phyloP scores from a whole-genome alignment of 1,140 invertebrate species.

The Zaprionus vittiger region DNA sequence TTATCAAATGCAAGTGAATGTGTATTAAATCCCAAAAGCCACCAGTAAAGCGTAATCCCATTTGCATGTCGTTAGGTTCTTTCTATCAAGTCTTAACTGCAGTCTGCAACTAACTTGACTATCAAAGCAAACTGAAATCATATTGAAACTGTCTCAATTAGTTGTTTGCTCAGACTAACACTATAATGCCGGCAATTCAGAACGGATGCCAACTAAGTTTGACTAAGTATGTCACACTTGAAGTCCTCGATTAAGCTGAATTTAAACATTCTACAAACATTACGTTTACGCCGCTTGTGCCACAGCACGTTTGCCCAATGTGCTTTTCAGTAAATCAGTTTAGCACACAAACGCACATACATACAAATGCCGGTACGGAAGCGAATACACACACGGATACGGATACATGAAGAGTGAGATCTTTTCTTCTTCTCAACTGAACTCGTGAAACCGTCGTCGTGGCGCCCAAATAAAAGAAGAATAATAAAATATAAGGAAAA shows the following conservation, averaged over 20 bases:
- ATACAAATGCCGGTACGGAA: not conserved
- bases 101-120: not conserved
- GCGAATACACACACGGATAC: not conserved
- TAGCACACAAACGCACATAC: constrained; percentile 4
- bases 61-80: not conserved
- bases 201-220: constrained; percentile 1
- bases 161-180: constrained; percentile 2
- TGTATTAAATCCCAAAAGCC: not conserved
- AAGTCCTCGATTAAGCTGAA: constrained; percentile 8
- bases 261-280: constrained; percentile 39
- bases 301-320: constrained; percentile 58
- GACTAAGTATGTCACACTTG: constrained; percentile 9
- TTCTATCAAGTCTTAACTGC: not conserved
- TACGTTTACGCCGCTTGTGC: constrained; percentile 63
- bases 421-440: not conserved
- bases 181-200: not conserved
- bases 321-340: constrained; percentile 59
- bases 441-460: constrained; percentile 2
- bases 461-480: constrained; percentile 34
- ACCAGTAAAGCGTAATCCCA: not conserved
- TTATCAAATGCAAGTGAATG: not conserved
- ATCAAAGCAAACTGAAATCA: constrained; percentile 2
- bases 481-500: constrained; percentile 6
- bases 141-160: constrained; percentile 4
- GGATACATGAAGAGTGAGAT: not conserved